Percentiles rank a stretch among this genome's conserved stretches.
These are phyloP conservation scores for Hycleus cichorii DNA, from an alignment of 1,140 invertebrate genomes.

Conservation along the genomic window DNA sequence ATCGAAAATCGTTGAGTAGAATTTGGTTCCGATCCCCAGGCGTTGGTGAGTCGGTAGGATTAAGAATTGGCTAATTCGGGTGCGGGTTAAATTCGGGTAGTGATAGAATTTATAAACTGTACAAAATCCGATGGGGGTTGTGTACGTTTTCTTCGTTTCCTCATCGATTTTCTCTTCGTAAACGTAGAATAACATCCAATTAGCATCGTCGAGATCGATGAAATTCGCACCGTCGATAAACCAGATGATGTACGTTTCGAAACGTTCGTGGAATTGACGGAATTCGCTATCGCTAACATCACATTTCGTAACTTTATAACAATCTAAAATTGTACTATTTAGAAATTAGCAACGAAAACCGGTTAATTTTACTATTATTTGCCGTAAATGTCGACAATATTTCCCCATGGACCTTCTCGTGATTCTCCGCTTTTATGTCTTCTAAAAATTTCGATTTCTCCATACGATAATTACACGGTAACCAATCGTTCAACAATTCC, in stretches of 20 bases:
- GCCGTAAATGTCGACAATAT: conserved; percentile 16
- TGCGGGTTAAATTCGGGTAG: conserved; percentile 78
- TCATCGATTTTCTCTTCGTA: conserved; percentile 70
- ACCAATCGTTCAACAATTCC: conserved; percentile 54
- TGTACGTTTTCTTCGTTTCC: conserved; percentile 53
- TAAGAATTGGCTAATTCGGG: conserved; percentile 86
- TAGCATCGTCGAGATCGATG: conserved; percentile 86
- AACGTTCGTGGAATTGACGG: conserved; percentile 66
- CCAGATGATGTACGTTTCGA: conserved; percentile 91
- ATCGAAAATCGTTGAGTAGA: conserved; percentile 32
- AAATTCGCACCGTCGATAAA: conserved; percentile 91
- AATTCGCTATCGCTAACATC: conserved; percentile 66
- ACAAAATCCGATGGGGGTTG: conserved; percentile 77
- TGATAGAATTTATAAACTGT: conserved; percentile 94
- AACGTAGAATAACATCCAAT: conserved; percentile 86
- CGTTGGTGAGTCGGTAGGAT: conserved; percentile 85
- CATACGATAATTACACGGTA: conserved; percentile 48
- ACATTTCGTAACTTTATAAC: conserved; percentile 76
- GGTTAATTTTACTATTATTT: conserved; percentile 1
- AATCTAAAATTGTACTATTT: conserved; percentile 31
- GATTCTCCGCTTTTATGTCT: conserved; percentile 57
- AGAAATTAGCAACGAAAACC: background rate
- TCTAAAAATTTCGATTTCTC: conserved; percentile 66
- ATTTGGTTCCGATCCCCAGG: conserved; percentile 70
- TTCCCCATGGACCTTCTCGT: conserved; percentile 27